Conservation (phyloP, 2,113 vertebrate genomes). For the Dendrocopos noguchii region DNA sequence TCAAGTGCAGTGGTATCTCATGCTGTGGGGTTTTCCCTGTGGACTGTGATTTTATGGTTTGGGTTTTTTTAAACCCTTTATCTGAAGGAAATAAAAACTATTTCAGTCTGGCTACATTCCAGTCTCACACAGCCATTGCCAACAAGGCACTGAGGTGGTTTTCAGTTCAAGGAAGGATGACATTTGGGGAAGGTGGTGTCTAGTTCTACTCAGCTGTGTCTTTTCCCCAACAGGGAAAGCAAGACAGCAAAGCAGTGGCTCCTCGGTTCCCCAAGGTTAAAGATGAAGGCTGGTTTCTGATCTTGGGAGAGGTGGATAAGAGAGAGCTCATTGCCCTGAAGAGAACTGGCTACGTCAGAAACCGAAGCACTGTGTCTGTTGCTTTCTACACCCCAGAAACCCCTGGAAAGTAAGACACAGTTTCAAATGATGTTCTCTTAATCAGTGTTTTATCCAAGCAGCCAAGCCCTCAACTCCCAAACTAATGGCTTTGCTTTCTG, state of each 20-base stretch:
- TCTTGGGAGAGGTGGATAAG: slow-evolving; percentile 93
- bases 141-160: background rate
- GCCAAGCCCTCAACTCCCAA: background rate
- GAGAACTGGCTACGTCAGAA: slow-evolving; percentile 89
- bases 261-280: slow-evolving; percentile 93
- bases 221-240: slow-evolving; percentile 83
- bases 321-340: slow-evolving; percentile 93
- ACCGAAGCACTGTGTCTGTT: slow-evolving; percentile 77
- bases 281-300: slow-evolving; percentile 96
- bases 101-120: background rate
- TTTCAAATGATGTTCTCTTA: background rate
- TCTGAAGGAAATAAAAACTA: background rate
- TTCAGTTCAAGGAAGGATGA: background rate
- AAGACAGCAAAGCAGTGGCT: slow-evolving; percentile 89
- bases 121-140: background rate
- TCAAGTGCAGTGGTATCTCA: background rate
- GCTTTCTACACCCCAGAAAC: slow-evolving; percentile 94
- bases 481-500: background rate
- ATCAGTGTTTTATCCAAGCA: background rate
- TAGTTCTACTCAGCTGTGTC: slow-evolving; percentile 9
- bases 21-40: background rate
- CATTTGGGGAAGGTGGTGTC: background rate
- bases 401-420: slow-evolving; percentile 85
- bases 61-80: background rate
- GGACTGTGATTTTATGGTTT: background rate